Base-by-base conservation (phyloP, 1,140 invertebrate species). In the Aphaenogaster floridana region DNA sequence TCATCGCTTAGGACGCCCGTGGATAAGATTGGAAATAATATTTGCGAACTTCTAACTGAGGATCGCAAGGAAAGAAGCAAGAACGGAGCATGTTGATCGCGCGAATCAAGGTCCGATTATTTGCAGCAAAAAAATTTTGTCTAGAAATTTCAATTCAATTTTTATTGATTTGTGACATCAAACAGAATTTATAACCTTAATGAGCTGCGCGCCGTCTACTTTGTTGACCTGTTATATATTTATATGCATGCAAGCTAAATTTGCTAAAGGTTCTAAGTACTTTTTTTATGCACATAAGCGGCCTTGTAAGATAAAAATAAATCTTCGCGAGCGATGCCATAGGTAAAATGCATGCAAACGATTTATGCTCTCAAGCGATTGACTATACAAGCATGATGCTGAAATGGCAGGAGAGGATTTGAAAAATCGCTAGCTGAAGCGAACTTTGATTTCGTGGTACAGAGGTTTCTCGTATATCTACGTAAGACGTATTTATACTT, bases 1-100 rank as follows among this genome's bases (percentile, higher is more conserved):
- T 92, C 91, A 92, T 93, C 91, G 90, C 85, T 91, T 91, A 88
- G 86, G 59, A 81, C 64, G 87, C 59, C 34, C 86, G 81, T 69
- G 85, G 88, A 92, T 87, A 89, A 79, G 69, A 79, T 63, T 72
- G 50, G 76, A 71, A 86, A 92, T 89, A 92, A 93, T 89, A 92
- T 91, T 93, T 76, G 90, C 86, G 57, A 71, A 68, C 7, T 83
- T 83, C 15, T 59, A 72, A 71, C 7, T 21, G 28, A 9, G 17
- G 0, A 48, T 81, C 57, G 45, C 63, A 66, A 79, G 28, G 45
- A 34, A 48, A 11, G n/a, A 28, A 52, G 39, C 15, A 72, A 50
- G 21, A 34, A 15, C 2, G 48, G 42, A 17, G 7, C 45, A 13
- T 17, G 21, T 17, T 11, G n/a, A 36, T 80, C 9, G 42, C 5